Evolutionary conservation across 2,113 vertebrate genomes (phyloP), one percentile per base, ranked within the genome.

Genomic region (Felis catus): DNA sequence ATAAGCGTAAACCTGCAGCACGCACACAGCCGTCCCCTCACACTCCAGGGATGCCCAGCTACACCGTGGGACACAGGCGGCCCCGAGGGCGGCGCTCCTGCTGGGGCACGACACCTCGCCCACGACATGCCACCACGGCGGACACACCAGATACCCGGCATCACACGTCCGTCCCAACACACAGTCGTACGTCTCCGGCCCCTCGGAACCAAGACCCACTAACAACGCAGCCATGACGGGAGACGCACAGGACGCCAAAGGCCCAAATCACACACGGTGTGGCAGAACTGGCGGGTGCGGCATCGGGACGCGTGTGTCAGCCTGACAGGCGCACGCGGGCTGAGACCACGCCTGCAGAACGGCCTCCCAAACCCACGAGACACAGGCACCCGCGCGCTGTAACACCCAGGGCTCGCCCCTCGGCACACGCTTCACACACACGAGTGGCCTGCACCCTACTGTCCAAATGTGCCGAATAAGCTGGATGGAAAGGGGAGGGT

Each of bases 221-320:
- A 31, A 21, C 36, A 39, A 27, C 41, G 65, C n/a, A 41, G 9
- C 51, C 16, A 2, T 1, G 1, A 65, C 16, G 12, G 21, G 55
- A 73, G 25, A 80, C 4, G 68, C 36, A 1, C 25, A 61, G 9
- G n/a, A 63, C 25, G 31, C 12, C 82, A 68, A 41, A 39, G 45
- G 6, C 29, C 80, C 48, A 45, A 4, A 13, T 41, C 18, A 76
- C 14, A 48, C 70, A 39, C 39, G 7, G 16, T 8, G 73, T 19
- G n/a, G 25, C 18, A 41, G 53, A 78, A 31, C 63, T 8, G 0
- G 11, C 27, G 58, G 73, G 19, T 9, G 21, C 7, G 2, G 29
- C 31, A 16, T 16, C 33, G 1, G n/a, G 36, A 48, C 1, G 0
- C 33, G 7, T 0, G 1, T 29, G 7, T 74, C 61, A 58, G 5